Evolutionary conservation across 2,797 vertebrate species (phyloP).

Genomic region (Eupleurogrammus muticus): DNA sequence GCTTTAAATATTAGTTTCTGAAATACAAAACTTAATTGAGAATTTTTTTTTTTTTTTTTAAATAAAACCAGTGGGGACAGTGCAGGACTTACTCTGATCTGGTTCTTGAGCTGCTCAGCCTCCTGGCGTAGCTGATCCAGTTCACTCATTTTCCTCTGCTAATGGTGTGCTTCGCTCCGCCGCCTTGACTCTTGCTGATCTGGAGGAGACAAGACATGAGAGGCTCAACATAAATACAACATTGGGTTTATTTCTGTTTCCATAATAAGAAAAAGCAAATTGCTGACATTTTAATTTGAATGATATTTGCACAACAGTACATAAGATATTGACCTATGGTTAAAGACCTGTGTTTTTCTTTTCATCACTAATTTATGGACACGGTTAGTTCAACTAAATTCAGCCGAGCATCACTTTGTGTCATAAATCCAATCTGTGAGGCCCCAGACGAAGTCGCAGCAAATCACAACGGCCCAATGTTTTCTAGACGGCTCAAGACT

Average conservation of each 20-base stretch:
- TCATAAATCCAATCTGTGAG: slow-evolving; percentile 26
- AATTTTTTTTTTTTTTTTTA: slow-evolving; percentile 11
- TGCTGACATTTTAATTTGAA: neutral
- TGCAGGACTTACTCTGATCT: slow-evolving; percentile 92
- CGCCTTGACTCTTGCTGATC: slow-evolving; percentile 90
- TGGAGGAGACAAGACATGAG: slow-evolving; percentile 63
- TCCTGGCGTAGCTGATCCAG: slow-evolving; percentile 98
- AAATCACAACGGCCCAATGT: slow-evolving; percentile 46
- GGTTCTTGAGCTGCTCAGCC: slow-evolving; percentile 98
- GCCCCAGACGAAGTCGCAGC: slow-evolving; percentile 48
- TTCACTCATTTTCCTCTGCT: slow-evolving; percentile 98
- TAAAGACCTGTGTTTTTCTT: neutral
- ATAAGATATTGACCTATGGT: neutral
- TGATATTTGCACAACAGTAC: neutral
- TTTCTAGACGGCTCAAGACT: slow-evolving; percentile 66
- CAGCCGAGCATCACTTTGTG: slow-evolving; percentile 10
- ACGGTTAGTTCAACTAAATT: slow-evolving; percentile 20
- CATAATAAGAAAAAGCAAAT: neutral
- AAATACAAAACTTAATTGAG: neutral
- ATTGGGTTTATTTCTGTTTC: neutral
- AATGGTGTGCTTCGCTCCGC: slow-evolving; percentile 88
- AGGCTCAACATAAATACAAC: slow-evolving; percentile 29
- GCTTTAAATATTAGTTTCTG: neutral
- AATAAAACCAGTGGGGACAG: slow-evolving; percentile 1
- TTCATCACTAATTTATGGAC: slow-evolving; percentile 10